phyloP scores from a whole-genome alignment of 2,113 vertebrate genomes.

The Actenoides lindsayi region DNA sequence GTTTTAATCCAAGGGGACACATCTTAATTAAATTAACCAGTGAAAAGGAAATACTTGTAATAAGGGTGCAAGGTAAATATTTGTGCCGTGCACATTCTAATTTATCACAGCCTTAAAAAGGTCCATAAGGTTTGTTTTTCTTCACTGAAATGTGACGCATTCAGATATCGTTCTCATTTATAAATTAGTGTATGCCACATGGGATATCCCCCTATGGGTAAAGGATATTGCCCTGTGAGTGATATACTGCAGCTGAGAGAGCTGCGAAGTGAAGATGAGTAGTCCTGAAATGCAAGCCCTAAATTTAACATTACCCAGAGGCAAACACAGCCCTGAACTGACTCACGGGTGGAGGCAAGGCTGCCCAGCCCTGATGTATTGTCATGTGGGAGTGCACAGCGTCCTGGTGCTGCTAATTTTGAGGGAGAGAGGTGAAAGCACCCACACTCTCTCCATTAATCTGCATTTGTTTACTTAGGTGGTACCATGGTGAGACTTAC shows the following conservation, averaged over 20 bases:
- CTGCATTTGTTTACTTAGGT: not conserved
- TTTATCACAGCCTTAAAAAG: conserved; percentile 72
- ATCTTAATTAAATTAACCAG: conserved; percentile 62
- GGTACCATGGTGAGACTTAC: not conserved
- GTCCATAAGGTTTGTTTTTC: conserved; percentile 65
- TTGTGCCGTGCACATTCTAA: conserved; percentile 56
- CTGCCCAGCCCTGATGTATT: not conserved
- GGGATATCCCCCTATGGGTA: conserved; percentile 45
- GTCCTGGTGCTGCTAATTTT: not conserved
- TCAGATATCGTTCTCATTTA: conserved; percentile 68
- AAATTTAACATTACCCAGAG: conserved; percentile 32
- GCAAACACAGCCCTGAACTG: not conserved
- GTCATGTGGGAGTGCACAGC: not conserved
- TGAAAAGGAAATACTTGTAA: conserved; percentile 73
- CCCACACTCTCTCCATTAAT: not conserved
- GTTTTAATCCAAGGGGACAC: conserved; percentile 45
- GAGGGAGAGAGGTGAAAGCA: not conserved
- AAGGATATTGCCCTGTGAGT: conserved; percentile 56
- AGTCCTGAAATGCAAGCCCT: not conserved
- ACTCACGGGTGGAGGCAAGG: not conserved
- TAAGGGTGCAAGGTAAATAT: conserved; percentile 73
- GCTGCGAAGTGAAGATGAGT: conserved; percentile 21
- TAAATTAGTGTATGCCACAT: conserved; percentile 66
- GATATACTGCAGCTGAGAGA: conserved; percentile 65
- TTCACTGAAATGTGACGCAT: conserved; percentile 61